A percentile compares a stretch with the other conserved stretches of the same genome.
Conservation (phyloP, 92 coral and sea anemone species). For the Epizoanthus scotinus region DNA sequence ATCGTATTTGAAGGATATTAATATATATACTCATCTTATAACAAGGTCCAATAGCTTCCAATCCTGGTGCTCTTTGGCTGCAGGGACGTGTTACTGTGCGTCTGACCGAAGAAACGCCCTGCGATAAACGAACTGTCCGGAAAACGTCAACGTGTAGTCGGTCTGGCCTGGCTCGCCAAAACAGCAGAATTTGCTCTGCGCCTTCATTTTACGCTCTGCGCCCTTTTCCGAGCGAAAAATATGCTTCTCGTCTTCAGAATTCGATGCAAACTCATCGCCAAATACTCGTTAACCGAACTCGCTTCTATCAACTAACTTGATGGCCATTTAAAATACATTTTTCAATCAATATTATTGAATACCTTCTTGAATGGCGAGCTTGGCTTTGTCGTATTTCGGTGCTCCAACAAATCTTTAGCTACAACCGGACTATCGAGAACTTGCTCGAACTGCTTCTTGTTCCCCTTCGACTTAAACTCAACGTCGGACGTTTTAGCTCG, state of each 20-base stretch:
- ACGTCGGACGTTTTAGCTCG: background rate
- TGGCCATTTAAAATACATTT: background rate
- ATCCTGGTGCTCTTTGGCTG: slow-evolving; percentile 11
- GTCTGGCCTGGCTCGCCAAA: too few species aligned
- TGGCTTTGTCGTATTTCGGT: background rate
- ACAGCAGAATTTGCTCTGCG: too few species aligned
- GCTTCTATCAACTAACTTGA: slow-evolving; percentile 8
- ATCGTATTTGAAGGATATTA: background rate
- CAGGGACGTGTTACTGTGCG: slow-evolving; percentile 11
- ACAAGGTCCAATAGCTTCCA: background rate
- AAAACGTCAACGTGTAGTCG: background rate
- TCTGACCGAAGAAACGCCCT: slow-evolving; percentile 8
- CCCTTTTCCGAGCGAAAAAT: slow-evolving; percentile 1
- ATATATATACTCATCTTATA: slow-evolving; percentile 5
- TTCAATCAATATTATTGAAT: background rate
- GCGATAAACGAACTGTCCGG: slow-evolving; percentile 7
- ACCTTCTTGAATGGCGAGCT: slow-evolving; percentile 8
- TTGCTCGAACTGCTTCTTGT: background rate
- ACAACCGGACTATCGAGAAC: background rate
- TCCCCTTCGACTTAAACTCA: background rate
- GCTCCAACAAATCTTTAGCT: background rate
- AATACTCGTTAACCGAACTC: slow-evolving; percentile 17
- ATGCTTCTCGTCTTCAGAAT: slow-evolving; percentile 4
- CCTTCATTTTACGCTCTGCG: background rate
- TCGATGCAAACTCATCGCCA: slow-evolving; percentile 21